A percentile compares a stretch with the other conserved stretches of the same genome.
Conservation (phyloP, 1,140 invertebrate genomes). For the Neuroterus valhalla region DNA sequence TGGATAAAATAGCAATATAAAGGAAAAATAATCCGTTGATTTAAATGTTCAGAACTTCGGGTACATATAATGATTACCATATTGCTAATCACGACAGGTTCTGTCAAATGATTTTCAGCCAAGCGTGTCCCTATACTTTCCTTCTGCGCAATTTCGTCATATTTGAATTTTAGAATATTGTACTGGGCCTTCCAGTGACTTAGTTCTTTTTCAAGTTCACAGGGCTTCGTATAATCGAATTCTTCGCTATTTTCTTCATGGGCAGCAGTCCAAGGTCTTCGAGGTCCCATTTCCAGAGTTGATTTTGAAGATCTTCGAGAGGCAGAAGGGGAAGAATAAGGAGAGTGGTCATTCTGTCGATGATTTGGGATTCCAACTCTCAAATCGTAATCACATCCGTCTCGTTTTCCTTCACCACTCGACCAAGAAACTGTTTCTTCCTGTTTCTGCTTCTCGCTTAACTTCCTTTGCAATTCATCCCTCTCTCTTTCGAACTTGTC, state of each 20-base stretch:
- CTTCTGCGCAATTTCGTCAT: conserved; percentile 64
- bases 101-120: conserved; percentile 50
- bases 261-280: conserved; percentile 55
- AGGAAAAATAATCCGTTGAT: too few species aligned
- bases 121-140: conserved; percentile 50
- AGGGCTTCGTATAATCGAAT: conserved; percentile 63
- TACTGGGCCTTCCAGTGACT: conserved; percentile 78
- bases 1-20: too few species aligned
- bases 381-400: conserved; percentile 63
- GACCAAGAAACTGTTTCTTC: conserved; percentile 73
- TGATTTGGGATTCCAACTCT: conserved; percentile 61
- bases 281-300: conserved; percentile 55
- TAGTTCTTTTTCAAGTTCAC: conserved; percentile 77
- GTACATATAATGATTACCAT: conserved; percentile 70
- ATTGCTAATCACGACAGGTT: conserved; percentile 66
- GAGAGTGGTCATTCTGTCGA: conserved; percentile 65
- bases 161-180: conserved; percentile 75
- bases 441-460: conserved; percentile 74
- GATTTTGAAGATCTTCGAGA: conserved; percentile 71
- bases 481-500: conserved; percentile 74
- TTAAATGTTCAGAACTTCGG: too few species aligned
- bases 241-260: conserved; percentile 67
- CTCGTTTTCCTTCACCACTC: conserved; percentile 66
- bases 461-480: conserved; percentile 68
- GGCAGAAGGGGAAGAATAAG: conserved; percentile 67